These are phyloP conservation scores for Holothuria scabra DNA, from an alignment of 53 echinoderm and acorn worm genomes.

Conservation along the genomic window DNA sequence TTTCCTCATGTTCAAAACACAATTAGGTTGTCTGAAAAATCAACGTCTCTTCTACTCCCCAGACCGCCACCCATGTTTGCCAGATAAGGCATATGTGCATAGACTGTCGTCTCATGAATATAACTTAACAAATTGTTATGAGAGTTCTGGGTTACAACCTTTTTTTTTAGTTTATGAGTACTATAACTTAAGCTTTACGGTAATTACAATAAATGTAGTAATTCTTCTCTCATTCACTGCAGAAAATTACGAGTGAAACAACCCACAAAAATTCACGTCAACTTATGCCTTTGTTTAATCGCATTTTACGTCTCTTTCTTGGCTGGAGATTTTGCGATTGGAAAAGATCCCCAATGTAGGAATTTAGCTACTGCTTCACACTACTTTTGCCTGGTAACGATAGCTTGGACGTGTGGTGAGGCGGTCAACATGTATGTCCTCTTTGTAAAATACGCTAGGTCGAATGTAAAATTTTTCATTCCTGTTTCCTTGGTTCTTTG, in stretches of 20 bases:
- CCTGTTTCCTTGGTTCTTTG: not conserved
- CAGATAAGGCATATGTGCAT: no score
- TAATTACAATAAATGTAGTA: no score
- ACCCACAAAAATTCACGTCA: constrained; percentile 20
- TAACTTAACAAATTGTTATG: no score
- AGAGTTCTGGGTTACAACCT: no score
- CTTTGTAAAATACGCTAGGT: constrained; percentile 2
- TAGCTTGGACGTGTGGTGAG: constrained; percentile 8
- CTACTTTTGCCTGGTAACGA: constrained; percentile 5
- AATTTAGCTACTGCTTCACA: not conserved
- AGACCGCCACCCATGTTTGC: no score
- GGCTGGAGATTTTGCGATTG: not conserved
- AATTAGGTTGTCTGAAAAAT: no score
- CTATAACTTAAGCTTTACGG: no score
- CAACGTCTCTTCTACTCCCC: no score
- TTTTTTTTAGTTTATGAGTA: no score
- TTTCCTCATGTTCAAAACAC: no score
- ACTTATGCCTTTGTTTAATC: constrained; percentile 5
- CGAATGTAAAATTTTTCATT: not conserved
- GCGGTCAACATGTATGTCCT: constrained; percentile 16
- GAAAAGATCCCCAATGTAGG: not conserved
- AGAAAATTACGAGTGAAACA: constrained; percentile 22
- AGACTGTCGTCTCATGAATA: no score
- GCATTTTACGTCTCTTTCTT: constrained; percentile 1
- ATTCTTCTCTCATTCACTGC: not conserved